A percentile compares a stretch with the other conserved stretches of the same genome.
Conservation (phyloP, 1,140 invertebrate species). For the Cotesia chilonis region DNA sequence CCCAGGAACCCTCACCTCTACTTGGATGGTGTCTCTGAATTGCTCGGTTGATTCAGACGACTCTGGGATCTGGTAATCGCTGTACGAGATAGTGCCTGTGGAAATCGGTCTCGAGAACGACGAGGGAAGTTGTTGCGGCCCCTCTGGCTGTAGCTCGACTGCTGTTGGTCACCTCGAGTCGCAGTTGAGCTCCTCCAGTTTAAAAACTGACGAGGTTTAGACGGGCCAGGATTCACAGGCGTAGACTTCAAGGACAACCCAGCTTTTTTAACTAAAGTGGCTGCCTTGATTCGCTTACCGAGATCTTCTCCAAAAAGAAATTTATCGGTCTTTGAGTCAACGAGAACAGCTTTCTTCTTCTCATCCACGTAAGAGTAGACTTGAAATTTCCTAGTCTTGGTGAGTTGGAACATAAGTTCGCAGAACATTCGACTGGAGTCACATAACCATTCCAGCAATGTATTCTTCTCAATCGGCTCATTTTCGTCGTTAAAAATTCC, state of each 20-base stretch:
- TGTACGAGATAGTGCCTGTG: too few species aligned
- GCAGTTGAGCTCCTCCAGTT: conserved; percentile 38
- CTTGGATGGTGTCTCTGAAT: background rate
- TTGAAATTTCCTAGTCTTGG: too few species aligned
- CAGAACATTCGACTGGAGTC: conserved; percentile 28
- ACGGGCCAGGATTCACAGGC: conserved; percentile 4
- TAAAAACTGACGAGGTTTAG: conserved; percentile 7
- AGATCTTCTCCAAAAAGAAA: conserved; percentile 6
- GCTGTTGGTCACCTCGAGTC: conserved; percentile 13
- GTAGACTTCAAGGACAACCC: conserved; percentile 29
- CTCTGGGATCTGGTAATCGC: too few species aligned
- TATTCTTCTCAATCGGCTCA: conserved; percentile 14
- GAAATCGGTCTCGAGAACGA: too few species aligned
- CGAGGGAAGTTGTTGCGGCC: background rate
- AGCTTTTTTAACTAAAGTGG: conserved; percentile 37
- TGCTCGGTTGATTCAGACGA: too few species aligned
- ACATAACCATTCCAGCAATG: conserved; percentile 26
- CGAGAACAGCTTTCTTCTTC: too few species aligned
- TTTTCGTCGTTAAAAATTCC: conserved; percentile 10
- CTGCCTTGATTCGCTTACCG: conserved; percentile 32
- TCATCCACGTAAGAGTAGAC: too few species aligned
- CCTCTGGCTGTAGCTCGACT: background rate
- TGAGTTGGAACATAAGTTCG: too few species aligned
- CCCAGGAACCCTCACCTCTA: too few species aligned
- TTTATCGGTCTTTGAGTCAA: too few species aligned